phyloP scores from a whole-genome alignment of 2,113 vertebrate species.

The Hippolais icterina region DNA sequence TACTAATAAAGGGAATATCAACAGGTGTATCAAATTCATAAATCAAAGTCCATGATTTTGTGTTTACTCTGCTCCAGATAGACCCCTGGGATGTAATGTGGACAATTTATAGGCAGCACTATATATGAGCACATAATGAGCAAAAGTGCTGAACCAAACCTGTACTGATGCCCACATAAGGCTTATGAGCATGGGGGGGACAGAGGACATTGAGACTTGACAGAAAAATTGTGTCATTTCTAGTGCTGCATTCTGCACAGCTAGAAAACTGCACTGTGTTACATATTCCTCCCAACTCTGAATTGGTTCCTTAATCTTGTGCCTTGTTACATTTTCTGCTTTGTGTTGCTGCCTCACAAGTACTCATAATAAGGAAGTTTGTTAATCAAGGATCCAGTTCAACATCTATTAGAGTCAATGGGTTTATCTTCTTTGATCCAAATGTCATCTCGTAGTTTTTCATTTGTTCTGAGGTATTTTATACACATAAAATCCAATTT shows the following conservation, averaged over 20 bases:
- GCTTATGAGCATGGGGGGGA: not conserved
- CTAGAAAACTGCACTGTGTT: not conserved
- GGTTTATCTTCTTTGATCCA: slow-evolving; percentile 58
- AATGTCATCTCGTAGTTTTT: slow-evolving; percentile 55
- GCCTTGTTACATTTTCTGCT: not conserved
- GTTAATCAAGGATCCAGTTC: slow-evolving; percentile 41
- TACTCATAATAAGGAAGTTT: slow-evolving; percentile 12
- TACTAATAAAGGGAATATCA: not conserved
- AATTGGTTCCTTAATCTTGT: not conserved
- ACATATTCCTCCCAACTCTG: not conserved
- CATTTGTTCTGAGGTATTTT: slow-evolving; percentile 60
- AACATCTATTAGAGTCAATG: slow-evolving; percentile 13
- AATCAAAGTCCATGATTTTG: not conserved
- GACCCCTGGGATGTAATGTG: not conserved
- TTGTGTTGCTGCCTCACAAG: not conserved
- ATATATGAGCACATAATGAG: no score
- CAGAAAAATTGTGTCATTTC: not conserved
- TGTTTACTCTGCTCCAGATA: not conserved
- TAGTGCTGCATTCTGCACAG: not conserved
- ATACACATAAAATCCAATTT: slow-evolving; percentile 64
- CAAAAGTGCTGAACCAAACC: not conserved
- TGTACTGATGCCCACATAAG: not conserved
- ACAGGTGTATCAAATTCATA: not conserved
- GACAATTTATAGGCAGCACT: not conserved
- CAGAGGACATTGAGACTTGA: not conserved